Percentiles rank a stretch among this genome's conserved stretches.
Conservation (phyloP, 2,113 vertebrate species). For the Seriola dumerili region DNA sequence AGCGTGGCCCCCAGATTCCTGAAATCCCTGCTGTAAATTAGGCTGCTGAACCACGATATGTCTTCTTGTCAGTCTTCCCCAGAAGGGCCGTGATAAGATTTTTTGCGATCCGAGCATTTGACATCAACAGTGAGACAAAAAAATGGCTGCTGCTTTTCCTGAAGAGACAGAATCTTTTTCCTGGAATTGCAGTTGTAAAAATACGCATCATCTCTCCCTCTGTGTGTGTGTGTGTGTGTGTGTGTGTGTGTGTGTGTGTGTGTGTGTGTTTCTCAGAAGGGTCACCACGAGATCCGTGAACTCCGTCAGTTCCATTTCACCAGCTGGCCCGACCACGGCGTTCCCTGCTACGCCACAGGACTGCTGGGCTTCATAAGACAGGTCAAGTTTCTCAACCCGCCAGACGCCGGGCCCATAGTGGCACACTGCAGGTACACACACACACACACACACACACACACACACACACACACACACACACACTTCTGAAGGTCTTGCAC, state of each 20-base stretch:
- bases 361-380: slow-evolving; percentile 96
- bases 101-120: slow-evolving; percentile 17
- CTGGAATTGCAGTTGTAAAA: neutral
- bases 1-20: slow-evolving; percentile 47
- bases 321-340: slow-evolving; percentile 98
- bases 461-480: neutral
- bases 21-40: slow-evolving; percentile 62
- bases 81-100: slow-evolving; percentile 31
- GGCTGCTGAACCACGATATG: slow-evolving; percentile 42
- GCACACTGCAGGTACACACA: slow-evolving; percentile 86
- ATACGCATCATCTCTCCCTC: neutral
- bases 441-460: slow-evolving; percentile 8
- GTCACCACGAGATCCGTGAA: slow-evolving; percentile 97
- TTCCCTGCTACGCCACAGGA: slow-evolving; percentile 96
- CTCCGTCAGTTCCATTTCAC: slow-evolving; percentile 99
- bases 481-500: neutral
- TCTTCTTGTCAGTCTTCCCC: slow-evolving; percentile 57
- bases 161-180: neutral
- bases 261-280: slow-evolving; percentile 88
- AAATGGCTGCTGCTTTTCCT: slow-evolving; percentile 17
- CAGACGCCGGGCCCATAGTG: slow-evolving; percentile 93
- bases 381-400: slow-evolving; percentile 97
- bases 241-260: slow-evolving; percentile 36
- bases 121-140: slow-evolving; percentile 22
- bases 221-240: slow-evolving; percentile 17